These are phyloP conservation scores for Eugnorisma glareosa DNA, from an alignment of 2,888 invertebrate genomes.

Conservation along the genomic window DNA sequence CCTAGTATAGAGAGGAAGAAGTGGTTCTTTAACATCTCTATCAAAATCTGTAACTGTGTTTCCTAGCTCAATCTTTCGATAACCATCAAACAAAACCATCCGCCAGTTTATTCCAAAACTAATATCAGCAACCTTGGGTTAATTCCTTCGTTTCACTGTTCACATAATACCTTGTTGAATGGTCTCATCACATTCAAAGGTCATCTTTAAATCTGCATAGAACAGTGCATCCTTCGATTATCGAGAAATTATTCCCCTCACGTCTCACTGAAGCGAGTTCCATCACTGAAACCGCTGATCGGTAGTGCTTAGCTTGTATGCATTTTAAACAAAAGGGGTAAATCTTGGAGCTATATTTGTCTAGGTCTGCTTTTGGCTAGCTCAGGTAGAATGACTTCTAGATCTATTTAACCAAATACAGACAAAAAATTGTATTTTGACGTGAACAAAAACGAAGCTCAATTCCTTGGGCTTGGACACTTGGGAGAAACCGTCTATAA, in stretches of 20 bases:
- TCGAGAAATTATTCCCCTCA: constrained; percentile 38
- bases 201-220: not conserved
- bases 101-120: constrained; percentile 4
- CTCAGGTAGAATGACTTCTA: not conserved
- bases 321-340: constrained; percentile 26
- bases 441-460: not conserved
- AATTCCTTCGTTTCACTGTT: constrained; percentile 21
- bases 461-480: no score
- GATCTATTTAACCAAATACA: not conserved
- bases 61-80: constrained; percentile 5
- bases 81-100: not conserved
- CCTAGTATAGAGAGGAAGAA: not conserved
- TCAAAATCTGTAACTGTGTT: constrained; percentile 1
- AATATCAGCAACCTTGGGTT: constrained; percentile 30
- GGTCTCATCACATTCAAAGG: constrained; percentile 31
- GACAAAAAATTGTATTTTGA: not conserved
- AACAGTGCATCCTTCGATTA: constrained; percentile 33
- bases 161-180: constrained; percentile 20
- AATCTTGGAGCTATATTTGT: constrained; percentile 9
- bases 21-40: not conserved
- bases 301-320: constrained; percentile 20
- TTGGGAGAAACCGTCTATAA: no score
- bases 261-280: constrained; percentile 37
- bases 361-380: not conserved
- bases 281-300: constrained; percentile 28